Evolutionary conservation across 2,888 invertebrate species (phyloP).

Genomic region (Plutella xylostella): DNA sequence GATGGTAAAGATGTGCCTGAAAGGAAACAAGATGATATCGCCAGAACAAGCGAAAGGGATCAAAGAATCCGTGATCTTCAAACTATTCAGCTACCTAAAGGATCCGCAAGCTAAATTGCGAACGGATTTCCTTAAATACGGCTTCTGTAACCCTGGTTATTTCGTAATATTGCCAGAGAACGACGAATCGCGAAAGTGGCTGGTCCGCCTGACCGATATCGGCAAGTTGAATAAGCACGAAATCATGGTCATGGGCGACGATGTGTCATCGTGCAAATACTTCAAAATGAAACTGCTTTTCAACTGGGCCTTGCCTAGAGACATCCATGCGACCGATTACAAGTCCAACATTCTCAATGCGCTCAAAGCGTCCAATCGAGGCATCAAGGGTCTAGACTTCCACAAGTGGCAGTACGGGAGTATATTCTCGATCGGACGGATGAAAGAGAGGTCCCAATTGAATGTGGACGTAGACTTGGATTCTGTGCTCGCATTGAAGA

Average conservation of each 20-base stretch:
- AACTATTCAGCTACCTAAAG: constrained; percentile 42
- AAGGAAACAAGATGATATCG: constrained; percentile 33
- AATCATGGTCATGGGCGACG: constrained; percentile 33
- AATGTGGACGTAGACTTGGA: constrained; percentile 39
- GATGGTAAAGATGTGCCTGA: constrained; percentile 37
- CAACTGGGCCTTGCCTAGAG: neutral
- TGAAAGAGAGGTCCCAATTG: neutral
- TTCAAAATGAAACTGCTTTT: constrained; percentile 29
- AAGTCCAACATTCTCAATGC: neutral
- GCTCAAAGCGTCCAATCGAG: constrained; percentile 34
- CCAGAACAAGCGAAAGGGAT: constrained; percentile 38
- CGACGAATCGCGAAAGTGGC: constrained; percentile 39
- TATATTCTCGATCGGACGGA: neutral
- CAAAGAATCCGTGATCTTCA: constrained; percentile 42
- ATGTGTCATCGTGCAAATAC: constrained; percentile 29
- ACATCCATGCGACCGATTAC: neutral
- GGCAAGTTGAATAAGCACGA: constrained; percentile 32
- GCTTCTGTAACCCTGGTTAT: constrained; percentile 37
- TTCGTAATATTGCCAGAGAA: constrained; percentile 48
- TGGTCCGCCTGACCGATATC: constrained; percentile 31
- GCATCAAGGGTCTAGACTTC: constrained; percentile 44
- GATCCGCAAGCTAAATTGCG: constrained; percentile 21
- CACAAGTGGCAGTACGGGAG: constrained; percentile 33
- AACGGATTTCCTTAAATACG: constrained; percentile 48
- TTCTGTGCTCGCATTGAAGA: constrained; percentile 35